Conservation (phyloP, 30 jellyfish, hydroid and myxozoan genomes). For the Hydractinia echinata region DNA sequence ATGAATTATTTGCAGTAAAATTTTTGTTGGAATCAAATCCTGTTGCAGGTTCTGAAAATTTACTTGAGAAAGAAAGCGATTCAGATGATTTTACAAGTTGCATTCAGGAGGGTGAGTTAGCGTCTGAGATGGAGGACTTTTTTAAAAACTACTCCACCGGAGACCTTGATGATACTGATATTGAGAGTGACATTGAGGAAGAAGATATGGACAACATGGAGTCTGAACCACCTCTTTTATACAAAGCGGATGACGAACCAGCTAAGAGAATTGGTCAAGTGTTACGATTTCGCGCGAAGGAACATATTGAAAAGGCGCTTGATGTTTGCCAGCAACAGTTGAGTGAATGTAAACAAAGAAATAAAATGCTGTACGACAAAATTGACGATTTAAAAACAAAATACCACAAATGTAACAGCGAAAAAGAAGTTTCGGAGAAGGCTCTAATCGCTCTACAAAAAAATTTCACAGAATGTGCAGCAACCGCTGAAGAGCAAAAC, state of each 20-base stretch:
- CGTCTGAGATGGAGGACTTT: slow-evolving; percentile 24
- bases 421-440: too few species aligned
- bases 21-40: slow-evolving; percentile 7
- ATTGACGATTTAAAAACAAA: not conserved
- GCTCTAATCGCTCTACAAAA: too few species aligned
- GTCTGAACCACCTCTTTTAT: not conserved
- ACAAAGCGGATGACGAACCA: not conserved
- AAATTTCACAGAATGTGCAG: too few species aligned
- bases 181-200: not conserved
- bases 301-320: slow-evolving; percentile 6
- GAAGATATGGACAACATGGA: not conserved
- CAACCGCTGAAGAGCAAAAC: too few species aligned
- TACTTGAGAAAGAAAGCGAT: not conserved
- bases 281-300: not conserved
- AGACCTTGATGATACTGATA: not conserved
- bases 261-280: not conserved
- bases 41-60: not conserved
- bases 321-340: slow-evolving; percentile 14
- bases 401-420: too few species aligned
- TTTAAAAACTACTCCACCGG: not conserved
- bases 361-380: not conserved
- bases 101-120: slow-evolving; percentile 16
- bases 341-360: not conserved
- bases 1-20: slow-evolving; percentile 4
- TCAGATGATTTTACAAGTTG: slow-evolving; percentile 8